Conservation (phyloP, 2,113 vertebrate species). For the Vulpes vulpes region DNA sequence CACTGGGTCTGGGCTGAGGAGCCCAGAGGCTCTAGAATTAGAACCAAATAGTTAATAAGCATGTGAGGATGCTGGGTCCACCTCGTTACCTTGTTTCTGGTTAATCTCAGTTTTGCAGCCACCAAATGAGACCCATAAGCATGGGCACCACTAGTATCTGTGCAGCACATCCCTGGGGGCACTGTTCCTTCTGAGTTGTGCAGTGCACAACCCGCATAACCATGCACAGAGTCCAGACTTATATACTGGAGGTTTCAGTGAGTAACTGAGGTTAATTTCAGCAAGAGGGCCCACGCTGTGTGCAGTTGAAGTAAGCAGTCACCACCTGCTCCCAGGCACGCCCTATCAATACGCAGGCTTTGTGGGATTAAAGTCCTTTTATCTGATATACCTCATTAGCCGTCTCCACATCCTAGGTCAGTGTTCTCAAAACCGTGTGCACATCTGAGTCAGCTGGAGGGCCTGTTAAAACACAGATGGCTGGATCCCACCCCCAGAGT, state of each 20-base stretch:
- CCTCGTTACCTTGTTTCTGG: not conserved
- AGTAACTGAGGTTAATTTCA: not conserved
- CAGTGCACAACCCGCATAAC: not conserved
- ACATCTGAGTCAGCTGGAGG: not conserved
- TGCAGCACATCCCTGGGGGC: not conserved
- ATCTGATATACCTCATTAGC: not conserved
- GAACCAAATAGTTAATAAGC: not conserved
- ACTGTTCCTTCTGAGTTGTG: not conserved
- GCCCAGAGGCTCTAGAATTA: not conserved
- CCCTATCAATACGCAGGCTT: not conserved
- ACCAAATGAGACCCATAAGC: not conserved
- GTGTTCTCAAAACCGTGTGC: not conserved
- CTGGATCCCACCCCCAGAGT: not conserved
- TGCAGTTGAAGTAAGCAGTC: not conserved
- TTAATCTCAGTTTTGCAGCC: not conserved
- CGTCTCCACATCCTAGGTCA: not conserved
- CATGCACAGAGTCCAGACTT: fast-evolving
- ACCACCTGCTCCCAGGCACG: not conserved
- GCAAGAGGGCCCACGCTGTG: not conserved
- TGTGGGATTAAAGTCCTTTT: slow-evolving; percentile 30
- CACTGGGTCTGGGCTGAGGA: not conserved
- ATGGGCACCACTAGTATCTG: not conserved
- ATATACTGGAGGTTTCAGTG: not conserved
- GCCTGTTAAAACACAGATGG: not conserved
- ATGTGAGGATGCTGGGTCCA: not conserved